Conservation (phyloP, 2,797 vertebrate genomes). For the Anolis apletophallus region DNA sequence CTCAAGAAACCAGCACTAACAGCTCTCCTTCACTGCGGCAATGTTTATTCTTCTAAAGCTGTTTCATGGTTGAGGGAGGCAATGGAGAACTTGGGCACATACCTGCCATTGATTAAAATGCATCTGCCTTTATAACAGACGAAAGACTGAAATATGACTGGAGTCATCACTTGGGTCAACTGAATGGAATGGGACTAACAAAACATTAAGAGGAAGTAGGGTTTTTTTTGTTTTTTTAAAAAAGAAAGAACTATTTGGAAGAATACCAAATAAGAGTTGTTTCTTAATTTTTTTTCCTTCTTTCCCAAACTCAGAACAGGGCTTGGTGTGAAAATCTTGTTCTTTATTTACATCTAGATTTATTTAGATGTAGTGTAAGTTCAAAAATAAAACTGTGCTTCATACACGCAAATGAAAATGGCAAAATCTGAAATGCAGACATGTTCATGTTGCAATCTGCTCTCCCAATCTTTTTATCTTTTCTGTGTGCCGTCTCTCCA, state of each 20-base stretch:
- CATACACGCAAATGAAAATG: background rate
- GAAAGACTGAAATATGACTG: too few species aligned
- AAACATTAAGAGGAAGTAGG: background rate
- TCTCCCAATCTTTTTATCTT: background rate
- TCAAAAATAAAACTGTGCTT: background rate
- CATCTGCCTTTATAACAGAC: too few species aligned
- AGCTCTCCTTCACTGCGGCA: too few species aligned
- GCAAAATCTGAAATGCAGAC: background rate
- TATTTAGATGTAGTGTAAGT: background rate
- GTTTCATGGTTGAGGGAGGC: too few species aligned
- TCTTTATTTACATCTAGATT: background rate
- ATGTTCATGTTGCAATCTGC: background rate
- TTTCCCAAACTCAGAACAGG: too few species aligned
- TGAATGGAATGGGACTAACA: background rate
- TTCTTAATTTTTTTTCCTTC: too few species aligned
- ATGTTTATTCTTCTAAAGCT: too few species aligned
- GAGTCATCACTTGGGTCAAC: background rate
- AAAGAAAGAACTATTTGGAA: background rate
- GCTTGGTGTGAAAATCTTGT: too few species aligned
- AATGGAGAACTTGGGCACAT: too few species aligned
- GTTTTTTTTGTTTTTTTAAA: background rate
- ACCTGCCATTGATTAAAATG: too few species aligned
- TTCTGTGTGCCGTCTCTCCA: background rate
- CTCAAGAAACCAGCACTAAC: too few species aligned
- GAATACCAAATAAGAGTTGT: too few species aligned